Evolutionary conservation across 2,113 vertebrate species (phyloP).

Genomic region (Mirounga angustirostris): DNA sequence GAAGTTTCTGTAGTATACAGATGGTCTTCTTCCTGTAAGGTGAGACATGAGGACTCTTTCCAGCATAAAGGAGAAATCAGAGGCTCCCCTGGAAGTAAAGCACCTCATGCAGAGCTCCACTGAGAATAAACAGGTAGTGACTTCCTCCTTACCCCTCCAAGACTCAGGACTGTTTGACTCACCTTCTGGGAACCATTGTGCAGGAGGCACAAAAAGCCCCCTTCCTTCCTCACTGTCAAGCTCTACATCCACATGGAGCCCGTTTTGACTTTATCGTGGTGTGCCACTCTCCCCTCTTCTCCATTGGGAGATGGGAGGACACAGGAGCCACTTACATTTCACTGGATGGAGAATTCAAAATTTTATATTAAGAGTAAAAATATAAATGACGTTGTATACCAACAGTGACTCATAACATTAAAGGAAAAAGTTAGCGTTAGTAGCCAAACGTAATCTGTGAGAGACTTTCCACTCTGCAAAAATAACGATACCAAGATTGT

Average conservation of each 20-base stretch:
- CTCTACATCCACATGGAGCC: not conserved
- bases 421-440: not conserved
- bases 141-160: not conserved
- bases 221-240: not conserved
- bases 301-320: not conserved
- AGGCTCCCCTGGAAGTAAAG: not conserved
- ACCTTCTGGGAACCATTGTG: not conserved
- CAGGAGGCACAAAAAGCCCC: not conserved
- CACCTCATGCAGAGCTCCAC: not conserved
- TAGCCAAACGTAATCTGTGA: not conserved
- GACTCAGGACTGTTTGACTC: not conserved
- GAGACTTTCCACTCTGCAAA: conserved; percentile 1
- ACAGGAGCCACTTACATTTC: not conserved
- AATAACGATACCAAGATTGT: not conserved
- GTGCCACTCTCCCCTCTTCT: not conserved
- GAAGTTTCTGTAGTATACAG: not conserved
- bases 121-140: not conserved
- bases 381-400: not conserved
- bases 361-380: not conserved
- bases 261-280: not conserved
- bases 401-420: not conserved
- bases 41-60: not conserved
- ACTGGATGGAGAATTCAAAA: not conserved
- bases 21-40: not conserved
- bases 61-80: not conserved